Conservation (phyloP, 2,797 vertebrate genomes). For the Glyptemys insculpta region DNA sequence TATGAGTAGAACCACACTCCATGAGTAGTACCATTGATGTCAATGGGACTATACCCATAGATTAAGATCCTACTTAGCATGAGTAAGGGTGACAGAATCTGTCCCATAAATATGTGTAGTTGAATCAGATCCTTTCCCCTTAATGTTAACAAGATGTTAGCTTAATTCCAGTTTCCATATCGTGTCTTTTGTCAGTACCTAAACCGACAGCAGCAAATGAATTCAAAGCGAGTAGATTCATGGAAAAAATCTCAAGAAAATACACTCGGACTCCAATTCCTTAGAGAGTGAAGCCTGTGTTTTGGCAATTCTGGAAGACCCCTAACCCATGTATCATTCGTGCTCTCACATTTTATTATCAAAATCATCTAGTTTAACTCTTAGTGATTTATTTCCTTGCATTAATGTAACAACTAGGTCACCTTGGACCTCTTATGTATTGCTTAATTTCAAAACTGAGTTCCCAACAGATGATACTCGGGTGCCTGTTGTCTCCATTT, state of each 20-base stretch:
- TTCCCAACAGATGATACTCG: not conserved
- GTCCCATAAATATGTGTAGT: not conserved
- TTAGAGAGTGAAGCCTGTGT: not conserved
- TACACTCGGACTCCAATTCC: not conserved
- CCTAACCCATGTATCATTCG: not conserved
- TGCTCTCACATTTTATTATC: constrained; percentile 3
- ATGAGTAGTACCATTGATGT: not conserved
- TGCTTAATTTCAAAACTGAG: not conserved
- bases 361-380: not conserved
- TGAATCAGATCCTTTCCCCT: not conserved
- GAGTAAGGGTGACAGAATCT: not conserved
- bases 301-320: not conserved
- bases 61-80: not conserved
- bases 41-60: not conserved
- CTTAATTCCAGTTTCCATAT: not conserved
- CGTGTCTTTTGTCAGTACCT: not conserved
- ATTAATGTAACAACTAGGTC: not conserved
- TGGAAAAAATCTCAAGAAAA: too few species aligned
- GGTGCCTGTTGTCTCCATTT: not conserved
- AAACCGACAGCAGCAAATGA: not conserved
- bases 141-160: not conserved
- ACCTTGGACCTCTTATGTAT: not conserved
- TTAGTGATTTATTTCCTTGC: not conserved
- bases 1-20: not conserved
- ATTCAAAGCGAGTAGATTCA: not conserved